Percentiles rank a stretch among this genome's conserved stretches.
phyloP scores from a whole-genome alignment of 2,113 vertebrate genomes.

The Pavo muticus region DNA sequence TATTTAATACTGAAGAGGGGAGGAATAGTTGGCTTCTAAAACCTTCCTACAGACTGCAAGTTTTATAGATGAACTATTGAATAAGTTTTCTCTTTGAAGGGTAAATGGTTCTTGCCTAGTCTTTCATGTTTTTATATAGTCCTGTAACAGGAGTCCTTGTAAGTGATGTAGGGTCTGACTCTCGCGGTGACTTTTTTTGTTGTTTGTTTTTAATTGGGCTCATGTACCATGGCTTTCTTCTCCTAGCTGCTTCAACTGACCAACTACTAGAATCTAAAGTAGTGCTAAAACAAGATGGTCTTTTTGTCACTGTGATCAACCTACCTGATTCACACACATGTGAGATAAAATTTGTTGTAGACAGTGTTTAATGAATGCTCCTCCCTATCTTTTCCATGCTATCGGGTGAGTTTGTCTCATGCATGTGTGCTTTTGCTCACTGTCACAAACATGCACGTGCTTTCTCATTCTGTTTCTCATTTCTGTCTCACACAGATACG shows the following conservation, averaged over 20 bases:
- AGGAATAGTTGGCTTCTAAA: neutral
- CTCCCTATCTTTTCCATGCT: neutral
- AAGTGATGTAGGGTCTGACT: neutral
- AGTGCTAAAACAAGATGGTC: neutral
- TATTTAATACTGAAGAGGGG: neutral
- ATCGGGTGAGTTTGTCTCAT: neutral
- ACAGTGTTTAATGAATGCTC: neutral
- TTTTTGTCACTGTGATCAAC: neutral
- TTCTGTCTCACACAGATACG: neutral
- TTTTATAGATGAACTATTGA: neutral
- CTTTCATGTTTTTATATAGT: neutral
- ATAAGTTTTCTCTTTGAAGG: neutral
- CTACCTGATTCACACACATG: neutral
- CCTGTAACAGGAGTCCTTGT: neutral
- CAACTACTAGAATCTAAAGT: neutral
- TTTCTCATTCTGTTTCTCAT: neutral
- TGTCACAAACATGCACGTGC: rapidly evolving
- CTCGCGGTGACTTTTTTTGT: neutral
- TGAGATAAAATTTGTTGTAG: neutral
- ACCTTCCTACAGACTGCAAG: neutral
- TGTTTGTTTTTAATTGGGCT: neutral
- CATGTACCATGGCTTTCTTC: neutral
- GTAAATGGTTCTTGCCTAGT: neutral
- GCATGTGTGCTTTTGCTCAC: neutral
- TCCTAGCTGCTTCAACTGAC: neutral